Evolutionary conservation across 2,888 invertebrate species (phyloP).

Genomic region (Leptinotarsa juncta): DNA sequence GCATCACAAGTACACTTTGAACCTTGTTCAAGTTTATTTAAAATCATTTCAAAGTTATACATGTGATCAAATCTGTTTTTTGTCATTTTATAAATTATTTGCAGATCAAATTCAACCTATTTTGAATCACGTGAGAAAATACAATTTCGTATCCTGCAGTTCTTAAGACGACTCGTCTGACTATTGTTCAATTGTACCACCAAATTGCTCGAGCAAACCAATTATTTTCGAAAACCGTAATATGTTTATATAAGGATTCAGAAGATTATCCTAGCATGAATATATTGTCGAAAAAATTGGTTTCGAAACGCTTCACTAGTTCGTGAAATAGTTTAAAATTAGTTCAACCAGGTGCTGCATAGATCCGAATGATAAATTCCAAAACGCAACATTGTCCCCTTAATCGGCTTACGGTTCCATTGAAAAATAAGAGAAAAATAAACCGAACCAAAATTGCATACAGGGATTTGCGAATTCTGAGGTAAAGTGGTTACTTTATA

Average conservation of each 20-base stretch:
- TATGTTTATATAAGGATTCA: slow-evolving; percentile 36
- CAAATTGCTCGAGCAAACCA: slow-evolving; percentile 24
- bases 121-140: slow-evolving; percentile 14
- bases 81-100: background rate
- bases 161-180: background rate
- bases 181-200: slow-evolving; percentile 5
- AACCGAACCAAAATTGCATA: slow-evolving; percentile 48
- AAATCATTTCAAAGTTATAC: no score
- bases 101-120: background rate
- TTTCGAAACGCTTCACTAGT: slow-evolving; percentile 41
- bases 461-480: slow-evolving; percentile 42
- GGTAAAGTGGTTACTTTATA: slow-evolving; percentile 49
- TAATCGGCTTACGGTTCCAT: slow-evolving; percentile 54
- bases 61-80: no score
- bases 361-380: slow-evolving; percentile 47
- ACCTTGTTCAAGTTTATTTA: no score
- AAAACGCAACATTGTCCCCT: slow-evolving; percentile 51
- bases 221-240: slow-evolving; percentile 27
- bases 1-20: no score
- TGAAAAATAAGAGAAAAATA: slow-evolving; percentile 41
- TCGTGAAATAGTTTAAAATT: slow-evolving; percentile 48
- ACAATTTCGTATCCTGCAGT: background rate
- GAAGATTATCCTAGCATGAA: slow-evolving; percentile 35
- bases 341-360: slow-evolving; percentile 52
- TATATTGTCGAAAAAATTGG: slow-evolving; percentile 47